Evolutionary conservation across 2,797 vertebrate genomes (phyloP).

Genomic region (Anolis apletophallus): DNA sequence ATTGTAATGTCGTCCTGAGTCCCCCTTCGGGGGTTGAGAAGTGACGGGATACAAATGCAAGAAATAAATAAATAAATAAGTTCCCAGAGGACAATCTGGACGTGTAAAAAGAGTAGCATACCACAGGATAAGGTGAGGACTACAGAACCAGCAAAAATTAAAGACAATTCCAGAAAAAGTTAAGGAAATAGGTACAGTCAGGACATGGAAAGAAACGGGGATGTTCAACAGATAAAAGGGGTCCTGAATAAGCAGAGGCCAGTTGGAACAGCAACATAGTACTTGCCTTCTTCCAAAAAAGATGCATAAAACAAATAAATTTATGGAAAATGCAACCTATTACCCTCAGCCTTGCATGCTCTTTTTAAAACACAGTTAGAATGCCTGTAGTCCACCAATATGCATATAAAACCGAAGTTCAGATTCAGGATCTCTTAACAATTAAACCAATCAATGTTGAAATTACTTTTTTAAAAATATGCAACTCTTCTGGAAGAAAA

Average conservation of each 20-base stretch:
- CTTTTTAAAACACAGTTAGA: not conserved
- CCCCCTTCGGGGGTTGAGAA: no score
- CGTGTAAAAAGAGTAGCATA: not conserved
- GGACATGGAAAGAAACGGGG: not conserved
- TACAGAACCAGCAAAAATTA: not conserved
- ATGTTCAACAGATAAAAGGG: not conserved
- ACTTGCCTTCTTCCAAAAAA: not conserved
- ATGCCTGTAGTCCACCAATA: not conserved
- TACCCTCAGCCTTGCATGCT: not conserved
- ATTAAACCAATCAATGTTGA: not conserved
- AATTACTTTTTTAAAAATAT: not conserved
- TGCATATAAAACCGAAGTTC: not conserved
- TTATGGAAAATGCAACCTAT: no score
- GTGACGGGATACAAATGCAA: no score
- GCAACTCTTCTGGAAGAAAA: not conserved
- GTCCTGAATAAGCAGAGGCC: not conserved
- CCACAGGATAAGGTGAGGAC: not conserved
- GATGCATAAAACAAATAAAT: not conserved
- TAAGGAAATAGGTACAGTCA: not conserved
- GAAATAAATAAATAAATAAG: no score
- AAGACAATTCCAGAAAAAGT: not conserved
- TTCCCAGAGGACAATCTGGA: not conserved
- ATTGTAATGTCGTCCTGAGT: no score
- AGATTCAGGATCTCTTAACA: not conserved
- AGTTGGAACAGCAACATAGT: not conserved